These are phyloP conservation scores for Diabrotica virgifera DNA, from an alignment of 1,140 invertebrate genomes.

Conservation along the genomic window DNA sequence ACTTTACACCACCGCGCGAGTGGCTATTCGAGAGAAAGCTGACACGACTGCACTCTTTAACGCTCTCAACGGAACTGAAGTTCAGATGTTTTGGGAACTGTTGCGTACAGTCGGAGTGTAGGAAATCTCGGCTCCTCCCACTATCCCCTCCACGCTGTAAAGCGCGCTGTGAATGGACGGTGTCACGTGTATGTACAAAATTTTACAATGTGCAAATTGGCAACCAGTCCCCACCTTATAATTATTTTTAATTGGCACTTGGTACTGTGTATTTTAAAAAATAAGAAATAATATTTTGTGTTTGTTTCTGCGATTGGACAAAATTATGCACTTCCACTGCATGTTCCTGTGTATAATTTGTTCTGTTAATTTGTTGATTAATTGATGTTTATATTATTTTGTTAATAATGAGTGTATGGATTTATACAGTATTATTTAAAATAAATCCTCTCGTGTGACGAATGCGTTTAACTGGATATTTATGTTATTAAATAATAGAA, in stretches of 20 bases:
- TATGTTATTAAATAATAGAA: no score
- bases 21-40: neutral
- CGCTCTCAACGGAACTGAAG: constrained; percentile 25
- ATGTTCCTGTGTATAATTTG: no score
- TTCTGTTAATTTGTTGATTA: neutral
- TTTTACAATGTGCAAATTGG: constrained; percentile 41
- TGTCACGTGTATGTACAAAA: constrained; percentile 41
- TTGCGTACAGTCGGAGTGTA: constrained; percentile 38
- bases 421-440: neutral
- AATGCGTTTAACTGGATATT: no score
- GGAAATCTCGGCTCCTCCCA: constrained; percentile 39
- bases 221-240: constrained; percentile 21
- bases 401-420: neutral
- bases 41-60: constrained; percentile 16
- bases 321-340: no score
- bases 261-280: constrained; percentile 7
- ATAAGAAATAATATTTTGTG: neutral
- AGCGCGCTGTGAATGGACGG: constrained; percentile 36
- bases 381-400: neutral
- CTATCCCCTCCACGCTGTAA: constrained; percentile 36
- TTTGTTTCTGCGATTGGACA: neutral
- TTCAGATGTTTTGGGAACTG: constrained; percentile 33
- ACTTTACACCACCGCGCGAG: constrained; percentile 10
- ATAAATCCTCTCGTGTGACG: no score
- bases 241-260: constrained; percentile 23